Conservation (phyloP, 2,888 invertebrate genomes). For the Omphaloscelis lunosa region DNA sequence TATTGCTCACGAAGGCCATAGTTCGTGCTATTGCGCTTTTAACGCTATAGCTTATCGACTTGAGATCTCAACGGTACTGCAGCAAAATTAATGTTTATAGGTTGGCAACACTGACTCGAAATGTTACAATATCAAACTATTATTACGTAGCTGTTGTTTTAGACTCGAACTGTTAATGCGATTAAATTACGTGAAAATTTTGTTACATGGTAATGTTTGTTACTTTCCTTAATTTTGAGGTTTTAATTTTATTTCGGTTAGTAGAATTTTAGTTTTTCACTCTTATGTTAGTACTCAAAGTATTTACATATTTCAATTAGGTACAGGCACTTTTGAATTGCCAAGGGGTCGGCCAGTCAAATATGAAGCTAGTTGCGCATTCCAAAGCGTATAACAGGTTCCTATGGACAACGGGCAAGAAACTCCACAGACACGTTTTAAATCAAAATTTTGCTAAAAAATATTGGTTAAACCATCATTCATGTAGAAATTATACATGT, state of each 20-base stretch:
- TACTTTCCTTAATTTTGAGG: slow-evolving; percentile 25
- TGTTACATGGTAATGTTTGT: slow-evolving; percentile 35
- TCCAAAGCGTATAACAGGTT: too few relatives aligned
- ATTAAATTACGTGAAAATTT: slow-evolving; percentile 49
- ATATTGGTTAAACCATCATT: too few relatives aligned
- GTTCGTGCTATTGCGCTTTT: slow-evolving; percentile 73
- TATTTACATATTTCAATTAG: too few relatives aligned
- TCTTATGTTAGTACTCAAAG: too few relatives aligned
- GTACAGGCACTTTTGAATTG: too few relatives aligned
- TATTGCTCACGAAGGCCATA: slow-evolving; percentile 62
- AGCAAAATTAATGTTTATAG: slow-evolving; percentile 67
- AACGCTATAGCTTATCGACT: slow-evolving; percentile 67
- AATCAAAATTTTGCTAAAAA: too few relatives aligned
- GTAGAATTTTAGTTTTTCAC: not conserved
- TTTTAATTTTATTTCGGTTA: slow-evolving; percentile 5
- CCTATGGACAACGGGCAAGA: too few relatives aligned
- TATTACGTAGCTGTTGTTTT: slow-evolving; percentile 54
- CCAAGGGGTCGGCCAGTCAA: too few relatives aligned
- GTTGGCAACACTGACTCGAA: slow-evolving; percentile 52
- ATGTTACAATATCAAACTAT: slow-evolving; percentile 54
- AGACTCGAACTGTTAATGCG: slow-evolving; percentile 36
- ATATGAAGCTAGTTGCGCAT: too few relatives aligned
- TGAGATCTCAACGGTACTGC: slow-evolving; percentile 62
- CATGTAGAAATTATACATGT: too few relatives aligned
- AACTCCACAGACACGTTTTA: too few relatives aligned